Base-by-base conservation (phyloP, 2,888 invertebrate genomes). In the Erynnis tages region DNA sequence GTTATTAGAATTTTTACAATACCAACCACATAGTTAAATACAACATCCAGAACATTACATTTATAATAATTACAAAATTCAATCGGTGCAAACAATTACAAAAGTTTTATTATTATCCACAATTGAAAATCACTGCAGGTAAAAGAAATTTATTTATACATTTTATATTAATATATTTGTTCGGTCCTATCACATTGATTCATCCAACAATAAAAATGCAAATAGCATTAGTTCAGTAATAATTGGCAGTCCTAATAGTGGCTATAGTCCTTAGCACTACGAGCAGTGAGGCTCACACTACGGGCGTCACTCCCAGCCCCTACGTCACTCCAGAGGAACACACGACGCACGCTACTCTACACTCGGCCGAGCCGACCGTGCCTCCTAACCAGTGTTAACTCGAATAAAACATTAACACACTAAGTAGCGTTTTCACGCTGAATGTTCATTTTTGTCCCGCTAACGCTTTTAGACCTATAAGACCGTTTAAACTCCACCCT, bases 11-110 rank as follows among this genome's bases (percentile, higher is more conserved):
- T 81, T 79, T 86, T 79, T 87, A 87, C 86, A 88, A 80, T 83
- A 82, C 73, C 74, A 69, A 77, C 83, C 82, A 83, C 78, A 76
- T 75, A 82, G 77, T 84, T 84, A 84, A 84, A 85, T 84, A 87
- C 86, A 79, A 88, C 88, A 88, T 86, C 74, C 83, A 86, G 86
- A 88, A 84, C 71, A 73, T 80, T 79, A 87, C 74, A 77, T 83
- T 40, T 7, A 27, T 79, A 76, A 79, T 87, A 83, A 83, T 87
- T 86, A 88, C 86, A 88, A 86, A 85, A 83, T 79, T 76, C 75
- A 82, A 80, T 82, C 69, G 72, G 84, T 86, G 84, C 87, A 83
- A 84, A 85, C 70, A 72, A 84, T 85, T 85, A 82, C 75, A 85
- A 84, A 83, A 82, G 62, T 64, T 77, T 67, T 63, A 66, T 62